These are phyloP conservation scores for Andrena marginata DNA, from an alignment of 2,888 invertebrate genomes.

Conservation along the genomic window DNA sequence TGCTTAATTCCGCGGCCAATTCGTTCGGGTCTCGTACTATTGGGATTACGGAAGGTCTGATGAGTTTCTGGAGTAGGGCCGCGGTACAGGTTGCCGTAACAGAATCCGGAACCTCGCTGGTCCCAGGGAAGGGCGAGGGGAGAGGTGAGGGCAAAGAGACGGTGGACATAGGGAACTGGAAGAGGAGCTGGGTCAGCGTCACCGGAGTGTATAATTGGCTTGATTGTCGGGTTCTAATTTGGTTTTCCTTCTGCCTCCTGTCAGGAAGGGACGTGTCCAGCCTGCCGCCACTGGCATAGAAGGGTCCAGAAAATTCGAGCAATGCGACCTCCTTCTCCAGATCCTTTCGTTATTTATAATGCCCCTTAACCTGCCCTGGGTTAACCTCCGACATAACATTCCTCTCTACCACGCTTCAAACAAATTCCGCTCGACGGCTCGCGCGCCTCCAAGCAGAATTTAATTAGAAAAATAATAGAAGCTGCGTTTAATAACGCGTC, in stretches of 20 bases:
- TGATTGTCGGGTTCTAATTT: constrained; percentile 84
- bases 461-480: neutral
- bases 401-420: constrained; percentile 47
- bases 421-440: constrained; percentile 40
- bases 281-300: constrained; percentile 55
- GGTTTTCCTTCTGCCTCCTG: constrained; percentile 79
- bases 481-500: neutral
- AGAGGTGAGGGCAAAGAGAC: constrained; percentile 73
- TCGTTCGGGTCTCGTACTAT: constrained; percentile 80
- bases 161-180: constrained; percentile 71
- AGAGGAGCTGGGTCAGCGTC: constrained; percentile 82
- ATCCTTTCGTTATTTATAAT: constrained; percentile 76
- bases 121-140: constrained; percentile 61
- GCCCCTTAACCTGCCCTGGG: constrained; percentile 29
- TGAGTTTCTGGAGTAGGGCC: constrained; percentile 82
- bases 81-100: constrained; percentile 66
- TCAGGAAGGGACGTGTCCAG: constrained; percentile 73
- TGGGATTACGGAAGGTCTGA: constrained; percentile 83
- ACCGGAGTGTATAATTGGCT: constrained; percentile 85
- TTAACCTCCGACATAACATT: constrained; percentile 41
- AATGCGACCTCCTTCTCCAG: constrained; percentile 65
- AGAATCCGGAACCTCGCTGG: constrained; percentile 64
- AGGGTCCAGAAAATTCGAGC: constrained; percentile 67
- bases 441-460: neutral
- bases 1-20: constrained; percentile 81